Evolutionary conservation across 2,888 invertebrate genomes (phyloP), one percentile per base, ranked within the genome.

Genomic region (Marronus borbonicus): DNA sequence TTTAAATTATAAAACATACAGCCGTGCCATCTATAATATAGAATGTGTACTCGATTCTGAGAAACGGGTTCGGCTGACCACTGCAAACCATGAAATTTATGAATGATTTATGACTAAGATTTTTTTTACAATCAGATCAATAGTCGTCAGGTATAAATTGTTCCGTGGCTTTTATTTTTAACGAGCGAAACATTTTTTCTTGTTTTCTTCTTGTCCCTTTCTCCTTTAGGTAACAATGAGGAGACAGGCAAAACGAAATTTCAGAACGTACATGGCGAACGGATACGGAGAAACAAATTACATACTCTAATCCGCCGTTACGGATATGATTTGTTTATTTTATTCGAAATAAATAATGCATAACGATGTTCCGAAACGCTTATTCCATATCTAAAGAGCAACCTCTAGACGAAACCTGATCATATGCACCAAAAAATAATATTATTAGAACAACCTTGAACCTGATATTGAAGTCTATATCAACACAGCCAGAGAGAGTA

Each of bases 31-130:
- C 77, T 70, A 72, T 70, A 64, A 58, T 44, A 24, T 64, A 77
- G 64, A 49, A 72, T 52, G 52, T 60, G 70, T 20, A 77, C 77
- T 72, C 44, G 10, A 20, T 58, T 50, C 60, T 17, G 68, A 60
- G 69, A 70, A 64, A 68, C 62, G 39, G 62, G 77, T 77, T 77
- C 77, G 52, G 31, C 55, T 50, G 44, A 50, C 62, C 44, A 55
- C 77, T 77, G 50, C 77, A 69, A 62, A 70, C 72, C 49, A 72
- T 77, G 70, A 77, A 72, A 77, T 77, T 77, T 77, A 77, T 77
- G 77, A 72, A 77, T 77, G 72, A 77, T 77, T 77, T 77, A 77
- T 72, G 55, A 70, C 52, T n/a, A 39, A 36, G 31, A 31, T 64
- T 65, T 76, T 77, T 72, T 72, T 44, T 44, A 50, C 44, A 44